Evolutionary conservation across 2,888 invertebrate species (phyloP), one percentile per base, ranked within the genome.

Genomic region (Acanthosoma haemorrhoidale): DNA sequence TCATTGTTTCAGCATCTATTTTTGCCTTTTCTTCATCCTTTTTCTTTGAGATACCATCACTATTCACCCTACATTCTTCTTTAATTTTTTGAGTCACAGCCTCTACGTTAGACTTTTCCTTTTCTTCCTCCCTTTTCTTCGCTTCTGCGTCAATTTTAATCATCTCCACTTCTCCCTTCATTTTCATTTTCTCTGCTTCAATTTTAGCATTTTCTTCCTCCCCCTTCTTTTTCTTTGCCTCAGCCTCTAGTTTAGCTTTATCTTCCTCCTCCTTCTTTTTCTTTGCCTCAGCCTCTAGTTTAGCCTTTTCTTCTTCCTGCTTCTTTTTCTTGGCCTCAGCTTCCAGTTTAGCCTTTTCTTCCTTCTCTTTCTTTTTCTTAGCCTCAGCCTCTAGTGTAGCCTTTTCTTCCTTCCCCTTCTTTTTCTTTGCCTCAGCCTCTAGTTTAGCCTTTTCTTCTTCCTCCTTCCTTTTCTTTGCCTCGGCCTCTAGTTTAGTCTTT

Each of bases 141-240:
- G 2, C 68, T 63, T 71, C 63, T 29, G 51, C 67, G 61, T 68
- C 75, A 69, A 77, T 79, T 41, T 77, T 78, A 68, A 70, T 80
- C 79, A 25, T 79, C 75, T 9, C 79, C 76, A 74, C 75, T 61
- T 75, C 71, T 59, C 75, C 75, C 18, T 78, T 79, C 70, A 78
- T 78, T 71, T 73, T 64, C 70, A 74, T 75, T 68, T 18, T 15
- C n/a, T 75, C 73, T 51, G 69, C 71, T 43, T 71, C 66, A 25
- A 57, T 38, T 43, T 59, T 57, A 38, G 25, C 69, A 18, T 69
- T 70, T 68, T 68, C 72, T 72, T 68, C 71, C 75, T 75, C 66
- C 51, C 73, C 72, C 72, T 75, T 70, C 75, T 75, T 68, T 58
- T 74, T 72, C 72, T 75, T 70, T 74, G 73, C 74, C 67, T 73